These are phyloP conservation scores for Corapipo altera DNA, from an alignment of 2,113 vertebrate species.

Conservation along the genomic window DNA sequence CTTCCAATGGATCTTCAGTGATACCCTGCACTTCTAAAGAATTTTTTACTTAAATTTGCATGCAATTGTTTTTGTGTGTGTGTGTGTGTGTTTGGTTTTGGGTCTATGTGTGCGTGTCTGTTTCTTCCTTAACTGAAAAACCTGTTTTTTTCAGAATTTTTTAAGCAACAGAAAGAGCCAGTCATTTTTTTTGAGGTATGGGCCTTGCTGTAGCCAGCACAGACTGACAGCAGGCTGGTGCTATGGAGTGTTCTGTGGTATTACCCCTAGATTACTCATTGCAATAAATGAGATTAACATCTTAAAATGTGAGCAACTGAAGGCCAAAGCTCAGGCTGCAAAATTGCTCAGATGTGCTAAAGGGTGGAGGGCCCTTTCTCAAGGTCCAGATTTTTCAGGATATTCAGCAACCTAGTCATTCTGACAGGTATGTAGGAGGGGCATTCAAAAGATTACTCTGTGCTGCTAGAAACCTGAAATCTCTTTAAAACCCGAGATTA, in stretches of 20 bases:
- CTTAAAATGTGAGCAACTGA: not conserved
- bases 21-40: not conserved
- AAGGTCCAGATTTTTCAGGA: not conserved
- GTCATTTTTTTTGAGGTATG: not conserved
- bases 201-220: not conserved
- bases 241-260: not conserved
- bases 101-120: not conserved
- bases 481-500: not conserved
- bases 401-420: not conserved
- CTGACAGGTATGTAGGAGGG: not conserved
- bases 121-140: not conserved
- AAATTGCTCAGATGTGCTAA: not conserved
- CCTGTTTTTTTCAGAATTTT: not conserved
- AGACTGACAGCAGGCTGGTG: not conserved
- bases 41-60: not conserved
- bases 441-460: not conserved
- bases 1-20: not conserved
- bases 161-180: not conserved
- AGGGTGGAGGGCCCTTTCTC: not conserved
- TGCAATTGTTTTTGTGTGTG: not conserved
- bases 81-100: not conserved
- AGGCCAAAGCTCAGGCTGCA: not conserved
- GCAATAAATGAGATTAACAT: not conserved
- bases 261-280: not conserved
- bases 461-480: not conserved